Conservation (phyloP, 2,797 vertebrate species). For the Rhinatrema bivittatum region DNA sequence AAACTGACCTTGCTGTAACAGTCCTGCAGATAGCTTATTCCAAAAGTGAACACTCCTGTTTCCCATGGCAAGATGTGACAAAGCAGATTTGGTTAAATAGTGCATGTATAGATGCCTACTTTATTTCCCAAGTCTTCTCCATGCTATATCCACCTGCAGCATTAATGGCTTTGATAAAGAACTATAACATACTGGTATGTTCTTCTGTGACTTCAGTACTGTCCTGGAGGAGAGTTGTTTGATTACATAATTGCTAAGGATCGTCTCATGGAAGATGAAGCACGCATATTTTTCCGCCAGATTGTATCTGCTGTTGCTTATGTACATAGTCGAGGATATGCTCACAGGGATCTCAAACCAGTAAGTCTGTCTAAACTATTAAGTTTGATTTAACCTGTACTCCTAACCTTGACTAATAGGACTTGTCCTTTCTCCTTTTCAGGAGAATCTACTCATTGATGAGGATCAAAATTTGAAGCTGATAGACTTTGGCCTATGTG, state of each 20-base stretch:
- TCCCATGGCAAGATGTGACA: no score
- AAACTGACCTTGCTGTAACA: no score
- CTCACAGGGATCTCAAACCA: conserved; percentile 91
- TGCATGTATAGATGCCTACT: no score
- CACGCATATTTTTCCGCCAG: conserved; percentile 83
- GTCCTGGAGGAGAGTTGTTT: conserved; percentile 89
- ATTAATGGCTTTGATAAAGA: no score
- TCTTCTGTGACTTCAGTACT: conserved; percentile 63
- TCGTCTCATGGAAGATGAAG: conserved; percentile 82
- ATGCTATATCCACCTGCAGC: no score
- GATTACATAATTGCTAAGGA: conserved; percentile 92
- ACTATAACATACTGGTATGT: no score
- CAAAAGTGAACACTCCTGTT: no score
- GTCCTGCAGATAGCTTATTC: no score
- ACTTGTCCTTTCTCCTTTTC: background rate
- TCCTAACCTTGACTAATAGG: background rate
- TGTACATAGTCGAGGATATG: conserved; percentile 85
- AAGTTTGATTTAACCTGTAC: background rate
- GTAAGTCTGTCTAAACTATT: conserved; percentile 50
- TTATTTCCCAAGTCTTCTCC: no score
- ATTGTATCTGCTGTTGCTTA: conserved; percentile 88
- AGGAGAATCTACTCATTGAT: conserved; percentile 94
- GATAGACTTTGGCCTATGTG: conserved; percentile 94
- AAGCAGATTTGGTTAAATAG: no score
- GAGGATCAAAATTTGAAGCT: conserved; percentile 84